These are phyloP conservation scores for Perdita meconis DNA, from an alignment of 2,888 invertebrate species.

Conservation along the genomic window DNA sequence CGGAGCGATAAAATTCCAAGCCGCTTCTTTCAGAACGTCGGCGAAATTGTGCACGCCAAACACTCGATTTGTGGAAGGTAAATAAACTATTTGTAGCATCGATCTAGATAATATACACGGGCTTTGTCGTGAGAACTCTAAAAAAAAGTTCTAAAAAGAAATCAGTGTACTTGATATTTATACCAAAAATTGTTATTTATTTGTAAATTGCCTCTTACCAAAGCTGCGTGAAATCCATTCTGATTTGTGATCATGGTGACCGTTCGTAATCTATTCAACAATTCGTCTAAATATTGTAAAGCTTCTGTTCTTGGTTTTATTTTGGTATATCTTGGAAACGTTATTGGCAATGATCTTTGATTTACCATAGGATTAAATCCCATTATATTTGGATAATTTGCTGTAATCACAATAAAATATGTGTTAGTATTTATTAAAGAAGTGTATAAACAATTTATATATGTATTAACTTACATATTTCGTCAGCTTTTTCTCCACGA, in stretches of 20 bases:
- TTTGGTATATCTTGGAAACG: constrained; percentile 98
- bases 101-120: constrained; percentile 97
- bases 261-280: constrained; percentile 92
- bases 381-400: constrained; percentile 91
- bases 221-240: constrained; percentile 91
- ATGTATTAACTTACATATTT: constrained; percentile 85
- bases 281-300: constrained; percentile 91
- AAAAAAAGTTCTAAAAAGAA: constrained; percentile 92
- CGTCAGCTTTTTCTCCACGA: constrained; percentile 90
- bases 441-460: constrained; percentile 59
- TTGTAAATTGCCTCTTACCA: constrained; percentile 86
- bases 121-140: constrained; percentile 94
- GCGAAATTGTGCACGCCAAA: constrained; percentile 88
- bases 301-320: constrained; percentile 93
- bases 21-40: constrained; percentile 94
- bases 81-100: constrained; percentile 93
- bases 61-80: constrained; percentile 85
- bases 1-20: constrained; percentile 94
- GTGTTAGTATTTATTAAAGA: constrained; percentile 7
- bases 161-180: constrained; percentile 60
- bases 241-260: constrained; percentile 93
- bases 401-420: constrained; percentile 80
- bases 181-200: constrained; percentile 22
- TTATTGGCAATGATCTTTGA: constrained; percentile 97
- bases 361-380: constrained; percentile 99